phyloP scores from a whole-genome alignment of 2,888 invertebrate species.

The Metopia argyrocephala region DNA sequence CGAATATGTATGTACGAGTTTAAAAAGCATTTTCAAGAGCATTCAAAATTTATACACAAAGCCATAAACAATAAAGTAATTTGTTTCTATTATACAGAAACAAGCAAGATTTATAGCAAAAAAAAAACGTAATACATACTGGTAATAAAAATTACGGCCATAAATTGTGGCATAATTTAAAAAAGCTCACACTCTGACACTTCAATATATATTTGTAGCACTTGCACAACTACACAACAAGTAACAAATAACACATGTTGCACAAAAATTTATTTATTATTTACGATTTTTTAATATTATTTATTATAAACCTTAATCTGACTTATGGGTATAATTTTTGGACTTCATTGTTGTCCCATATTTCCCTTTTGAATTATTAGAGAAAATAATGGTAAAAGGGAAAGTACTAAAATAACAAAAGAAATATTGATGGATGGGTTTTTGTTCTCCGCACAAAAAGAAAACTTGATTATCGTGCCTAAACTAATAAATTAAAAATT shows the following conservation, averaged over 20 bases:
- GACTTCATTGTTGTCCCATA: neutral
- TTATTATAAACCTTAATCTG: slow-evolving; percentile 30
- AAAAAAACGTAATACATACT: too few species aligned
- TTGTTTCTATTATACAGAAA: neutral
- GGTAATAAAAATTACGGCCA: neutral
- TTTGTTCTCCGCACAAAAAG: neutral
- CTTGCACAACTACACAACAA: neutral
- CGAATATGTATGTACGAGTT: too few species aligned
- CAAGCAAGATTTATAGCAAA: neutral
- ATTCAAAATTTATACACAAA: neutral
- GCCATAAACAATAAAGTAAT: neutral
- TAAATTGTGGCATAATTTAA: neutral
- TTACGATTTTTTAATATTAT: slow-evolving; percentile 14
- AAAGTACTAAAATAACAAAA: too few species aligned
- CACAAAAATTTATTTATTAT: slow-evolving; percentile 6
- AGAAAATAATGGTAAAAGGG: neutral
- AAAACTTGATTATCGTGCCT: neutral
- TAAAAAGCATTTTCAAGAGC: too few species aligned
- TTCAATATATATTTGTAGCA: neutral
- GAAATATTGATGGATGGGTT: neutral
- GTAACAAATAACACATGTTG: slow-evolving; percentile 34
- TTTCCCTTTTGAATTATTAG: neutral
- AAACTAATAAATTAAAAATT: neutral
- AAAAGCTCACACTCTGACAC: neutral
- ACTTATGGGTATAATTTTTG: slow-evolving; percentile 40